Percentiles rank a stretch among this genome's conserved stretches.
Evolutionary conservation across 2,797 vertebrate species (phyloP).

Genomic region (Acomys russatus): DNA sequence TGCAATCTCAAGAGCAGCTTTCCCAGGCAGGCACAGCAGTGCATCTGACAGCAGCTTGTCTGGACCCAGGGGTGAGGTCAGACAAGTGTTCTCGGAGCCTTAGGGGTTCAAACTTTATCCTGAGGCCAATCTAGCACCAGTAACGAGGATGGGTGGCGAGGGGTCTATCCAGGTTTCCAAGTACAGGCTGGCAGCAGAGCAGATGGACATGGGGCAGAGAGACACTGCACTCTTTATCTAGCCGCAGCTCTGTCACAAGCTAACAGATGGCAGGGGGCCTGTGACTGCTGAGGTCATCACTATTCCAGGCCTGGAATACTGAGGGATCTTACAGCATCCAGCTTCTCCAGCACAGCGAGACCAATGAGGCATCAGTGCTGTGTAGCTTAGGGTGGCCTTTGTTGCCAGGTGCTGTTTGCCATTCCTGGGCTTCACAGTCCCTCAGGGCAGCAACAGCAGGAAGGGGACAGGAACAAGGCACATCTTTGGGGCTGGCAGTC

Average conservation of each 20-base stretch:
- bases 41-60: fast-evolving
- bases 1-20: background rate
- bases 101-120: background rate
- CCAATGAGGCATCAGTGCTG: background rate
- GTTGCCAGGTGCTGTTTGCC: background rate
- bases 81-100: background rate
- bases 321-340: background rate
- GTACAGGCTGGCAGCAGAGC: background rate
- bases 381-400: background rate
- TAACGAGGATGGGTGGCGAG: fast-evolving
- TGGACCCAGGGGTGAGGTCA: background rate
- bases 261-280: background rate
- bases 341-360: background rate
- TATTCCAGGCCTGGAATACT: too few relatives aligned
- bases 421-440: background rate
- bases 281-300: background rate
- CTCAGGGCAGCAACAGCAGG: background rate
- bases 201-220: background rate
- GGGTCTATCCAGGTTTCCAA: background rate
- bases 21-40: background rate
- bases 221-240: fast-evolving
- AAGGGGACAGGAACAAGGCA: background rate
- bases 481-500: background rate
- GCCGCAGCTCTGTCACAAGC: background rate
- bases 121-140: fast-evolving